Percentiles rank a stretch among this genome's conserved stretches.
Conservation (phyloP, 1,140 invertebrate genomes). For the Drosophila tani region DNA sequence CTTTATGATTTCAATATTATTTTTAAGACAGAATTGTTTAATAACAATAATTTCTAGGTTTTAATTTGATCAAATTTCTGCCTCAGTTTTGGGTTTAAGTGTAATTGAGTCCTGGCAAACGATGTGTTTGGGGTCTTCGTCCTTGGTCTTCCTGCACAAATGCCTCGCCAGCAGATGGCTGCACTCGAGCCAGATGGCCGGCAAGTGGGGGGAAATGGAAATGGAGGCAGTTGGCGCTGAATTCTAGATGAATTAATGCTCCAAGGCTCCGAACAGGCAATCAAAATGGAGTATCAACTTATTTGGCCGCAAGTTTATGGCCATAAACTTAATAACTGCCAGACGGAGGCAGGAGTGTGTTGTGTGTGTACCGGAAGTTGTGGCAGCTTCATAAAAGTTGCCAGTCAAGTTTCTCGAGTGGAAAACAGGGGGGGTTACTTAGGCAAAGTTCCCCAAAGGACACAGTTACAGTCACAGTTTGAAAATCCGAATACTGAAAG, state of each 20-base stretch:
- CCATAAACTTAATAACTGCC: conserved; percentile 72
- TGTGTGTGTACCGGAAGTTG: conserved; percentile 6
- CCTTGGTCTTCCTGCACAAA: neutral
- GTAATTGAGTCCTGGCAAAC: neutral
- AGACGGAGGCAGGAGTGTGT: conserved; percentile 6
- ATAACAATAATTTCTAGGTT: no score
- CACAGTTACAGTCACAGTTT: conserved; percentile 7
- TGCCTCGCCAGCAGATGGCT: neutral
- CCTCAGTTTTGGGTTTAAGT: neutral
- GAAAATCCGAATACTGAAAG: no score
- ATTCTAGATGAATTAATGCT: conserved; percentile 20
- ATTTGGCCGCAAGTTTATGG: conserved; percentile 67
- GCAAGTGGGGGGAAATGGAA: neutral
- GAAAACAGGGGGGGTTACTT: neutral
- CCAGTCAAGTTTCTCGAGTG: conserved; percentile 7
- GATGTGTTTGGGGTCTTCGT: neutral
- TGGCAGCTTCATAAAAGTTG: conserved; percentile 17
- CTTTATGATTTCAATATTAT: no score
- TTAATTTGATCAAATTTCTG: no score
- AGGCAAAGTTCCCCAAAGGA: conserved; percentile 15
- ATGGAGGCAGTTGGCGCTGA: conserved; percentile 3
- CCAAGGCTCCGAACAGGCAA: conserved; percentile 43
- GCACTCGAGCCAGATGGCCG: conserved; percentile 23
- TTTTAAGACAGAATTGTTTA: no score
- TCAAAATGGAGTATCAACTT: conserved; percentile 71